Evolutionary conservation across 2,888 invertebrate species (phyloP).

Genomic region (Noctua janthina): DNA sequence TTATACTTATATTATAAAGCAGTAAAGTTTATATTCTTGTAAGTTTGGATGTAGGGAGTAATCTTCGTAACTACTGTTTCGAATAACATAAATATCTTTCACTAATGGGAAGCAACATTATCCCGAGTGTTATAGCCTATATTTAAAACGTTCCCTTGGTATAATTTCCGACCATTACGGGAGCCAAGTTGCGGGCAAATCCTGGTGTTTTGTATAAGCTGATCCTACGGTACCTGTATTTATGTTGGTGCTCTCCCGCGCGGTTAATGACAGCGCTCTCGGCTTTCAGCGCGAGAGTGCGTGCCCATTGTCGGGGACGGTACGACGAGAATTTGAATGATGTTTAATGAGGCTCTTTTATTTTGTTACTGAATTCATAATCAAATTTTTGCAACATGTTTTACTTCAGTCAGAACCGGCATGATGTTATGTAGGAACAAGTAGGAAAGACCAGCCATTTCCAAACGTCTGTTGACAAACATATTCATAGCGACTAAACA

Average conservation of each 20-base stretch:
- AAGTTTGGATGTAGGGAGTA: no score
- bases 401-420: not conserved
- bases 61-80: no score
- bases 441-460: not conserved
- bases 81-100: no score
- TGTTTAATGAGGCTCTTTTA: constrained; percentile 26
- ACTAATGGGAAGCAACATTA: no score
- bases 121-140: no score
- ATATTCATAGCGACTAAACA: not conserved
- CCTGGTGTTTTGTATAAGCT: not conserved
- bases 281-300: constrained; percentile 34
- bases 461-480: not conserved
- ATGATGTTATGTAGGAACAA: not conserved
- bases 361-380: constrained; percentile 16
- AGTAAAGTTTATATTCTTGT: not conserved
- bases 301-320: constrained; percentile 31
- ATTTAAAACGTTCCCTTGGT: no score
- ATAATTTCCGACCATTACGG: no score
- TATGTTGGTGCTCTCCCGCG: not conserved
- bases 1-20: not conserved
- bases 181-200: no score
- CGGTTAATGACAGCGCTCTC: constrained; percentile 42
- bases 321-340: constrained; percentile 13
- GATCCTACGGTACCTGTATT: constrained; percentile 4
- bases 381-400: not conserved